phyloP scores from a whole-genome alignment of 2,888 invertebrate genomes.

The Formica aserva region DNA sequence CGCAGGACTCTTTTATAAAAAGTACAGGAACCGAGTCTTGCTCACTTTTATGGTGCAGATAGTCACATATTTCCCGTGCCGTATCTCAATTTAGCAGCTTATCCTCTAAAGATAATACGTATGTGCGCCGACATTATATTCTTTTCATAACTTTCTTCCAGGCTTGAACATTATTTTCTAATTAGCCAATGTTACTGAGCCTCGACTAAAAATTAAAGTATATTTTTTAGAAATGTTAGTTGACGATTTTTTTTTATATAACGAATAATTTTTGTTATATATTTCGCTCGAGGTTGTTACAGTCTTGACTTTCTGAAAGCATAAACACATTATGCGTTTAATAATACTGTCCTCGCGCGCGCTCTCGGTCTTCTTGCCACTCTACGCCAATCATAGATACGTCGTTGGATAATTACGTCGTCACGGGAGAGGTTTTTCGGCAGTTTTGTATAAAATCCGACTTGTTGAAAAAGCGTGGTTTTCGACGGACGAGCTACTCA shows the following conservation, averaged over 20 bases:
- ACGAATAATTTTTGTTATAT: background rate
- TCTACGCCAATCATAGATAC: background rate
- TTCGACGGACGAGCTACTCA: constrained; percentile 17
- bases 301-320: background rate
- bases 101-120: constrained; percentile 24
- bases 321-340: background rate
- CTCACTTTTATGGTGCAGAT: constrained; percentile 44
- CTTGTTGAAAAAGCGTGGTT: constrained; percentile 58
- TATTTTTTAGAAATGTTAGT: background rate
- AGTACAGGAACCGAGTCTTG: constrained; percentile 58
- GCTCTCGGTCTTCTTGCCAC: background rate
- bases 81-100: constrained; percentile 39
- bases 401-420: constrained; percentile 18
- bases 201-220: background rate
- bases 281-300: background rate
- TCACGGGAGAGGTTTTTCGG: background rate
- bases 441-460: constrained; percentile 59
- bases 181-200: background rate
- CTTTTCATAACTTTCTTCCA: background rate
- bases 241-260: background rate
- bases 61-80: constrained; percentile 32
- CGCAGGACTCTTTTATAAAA: constrained; percentile 66
- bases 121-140: background rate
- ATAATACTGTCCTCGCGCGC: background rate
- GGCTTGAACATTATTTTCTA: background rate